A percentile compares a stretch with the other conserved stretches of the same genome.
Conservation (phyloP, 2,113 vertebrate genomes). For the Arothron firmamentum region DNA sequence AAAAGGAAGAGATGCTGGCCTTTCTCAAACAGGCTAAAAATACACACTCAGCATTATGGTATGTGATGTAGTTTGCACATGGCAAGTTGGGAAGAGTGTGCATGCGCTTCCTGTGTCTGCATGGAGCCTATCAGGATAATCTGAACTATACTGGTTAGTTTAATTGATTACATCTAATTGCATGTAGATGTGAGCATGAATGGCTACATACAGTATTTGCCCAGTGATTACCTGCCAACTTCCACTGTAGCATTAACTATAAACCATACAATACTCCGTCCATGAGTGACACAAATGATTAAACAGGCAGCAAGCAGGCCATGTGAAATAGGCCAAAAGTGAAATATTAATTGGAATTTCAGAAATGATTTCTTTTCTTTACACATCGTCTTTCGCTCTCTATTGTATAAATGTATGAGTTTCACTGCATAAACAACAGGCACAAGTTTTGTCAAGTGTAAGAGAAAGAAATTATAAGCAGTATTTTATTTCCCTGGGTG, state of each 20-base stretch:
- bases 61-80: too few relatives aligned
- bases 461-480: conserved; percentile 20
- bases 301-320: not conserved
- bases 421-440: conserved; percentile 22
- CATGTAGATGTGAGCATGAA: too few relatives aligned
- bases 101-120: too few relatives aligned
- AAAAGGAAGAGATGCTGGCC: conserved; percentile 10
- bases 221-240: too few relatives aligned
- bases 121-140: too few relatives aligned
- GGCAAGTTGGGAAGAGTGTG: too few relatives aligned
- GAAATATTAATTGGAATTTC: too few relatives aligned
- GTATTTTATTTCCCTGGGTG: conserved; percentile 31
- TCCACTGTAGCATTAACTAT: too few relatives aligned
- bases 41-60: not conserved
- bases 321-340: not conserved
- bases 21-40: conserved; percentile 18
- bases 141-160: too few relatives aligned
- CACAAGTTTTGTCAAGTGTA: conserved; percentile 6
- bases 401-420: not conserved
- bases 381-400: conserved; percentile 1
- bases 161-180: too few relatives aligned
- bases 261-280: not conserved
- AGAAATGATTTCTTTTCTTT: not conserved
- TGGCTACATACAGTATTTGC: too few relatives aligned
- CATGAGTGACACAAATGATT: not conserved